phyloP scores from a whole-genome alignment of 2,113 vertebrate species.

The Hippocampus guttulatus region DNA sequence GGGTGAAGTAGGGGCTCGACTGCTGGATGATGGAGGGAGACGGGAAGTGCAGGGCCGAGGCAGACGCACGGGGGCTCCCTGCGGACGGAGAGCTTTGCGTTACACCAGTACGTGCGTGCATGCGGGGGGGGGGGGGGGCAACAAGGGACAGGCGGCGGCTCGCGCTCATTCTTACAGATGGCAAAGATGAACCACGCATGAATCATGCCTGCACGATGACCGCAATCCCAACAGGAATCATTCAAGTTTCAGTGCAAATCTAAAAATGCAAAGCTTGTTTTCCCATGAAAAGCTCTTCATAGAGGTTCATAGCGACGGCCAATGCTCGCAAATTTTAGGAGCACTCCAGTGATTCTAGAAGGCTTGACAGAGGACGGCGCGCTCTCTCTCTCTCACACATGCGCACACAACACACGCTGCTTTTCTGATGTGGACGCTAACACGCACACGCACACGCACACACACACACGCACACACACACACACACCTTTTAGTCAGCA shows the following conservation, averaged over 20 bases:
- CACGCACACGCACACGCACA: background rate
- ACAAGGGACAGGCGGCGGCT: background rate
- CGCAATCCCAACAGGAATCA: slow-evolving; percentile 16
- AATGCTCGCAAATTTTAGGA: slow-evolving; percentile 40
- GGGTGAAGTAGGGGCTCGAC: slow-evolving; percentile 94
- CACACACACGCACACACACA: background rate
- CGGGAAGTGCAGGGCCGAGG: slow-evolving; percentile 94
- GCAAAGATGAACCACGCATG: slow-evolving; percentile 7
- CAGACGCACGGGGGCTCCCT: slow-evolving; percentile 92
- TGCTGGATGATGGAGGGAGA: slow-evolving; percentile 97
- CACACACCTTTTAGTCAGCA: background rate
- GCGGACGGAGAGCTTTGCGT: slow-evolving; percentile 39
- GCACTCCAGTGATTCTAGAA: slow-evolving; percentile 33
- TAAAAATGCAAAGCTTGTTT: slow-evolving; percentile 25
- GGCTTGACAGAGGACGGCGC: slow-evolving; percentile 22
- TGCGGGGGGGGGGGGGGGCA: background rate
- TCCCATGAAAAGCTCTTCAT: slow-evolving; percentile 28
- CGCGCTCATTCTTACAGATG: slow-evolving; percentile 6
- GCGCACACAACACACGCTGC: slow-evolving; percentile 7
- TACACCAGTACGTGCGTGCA: slow-evolving; percentile 17
- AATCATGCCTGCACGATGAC: slow-evolving; percentile 11
- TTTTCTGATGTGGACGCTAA: slow-evolving; percentile 8
- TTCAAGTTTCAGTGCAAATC: slow-evolving; percentile 15
- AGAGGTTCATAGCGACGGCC: slow-evolving; percentile 18
- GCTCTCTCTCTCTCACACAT: background rate